These are phyloP conservation scores for Drosophila pseudoananassae DNA, from an alignment of 1,140 invertebrate species.

Conservation along the genomic window DNA sequence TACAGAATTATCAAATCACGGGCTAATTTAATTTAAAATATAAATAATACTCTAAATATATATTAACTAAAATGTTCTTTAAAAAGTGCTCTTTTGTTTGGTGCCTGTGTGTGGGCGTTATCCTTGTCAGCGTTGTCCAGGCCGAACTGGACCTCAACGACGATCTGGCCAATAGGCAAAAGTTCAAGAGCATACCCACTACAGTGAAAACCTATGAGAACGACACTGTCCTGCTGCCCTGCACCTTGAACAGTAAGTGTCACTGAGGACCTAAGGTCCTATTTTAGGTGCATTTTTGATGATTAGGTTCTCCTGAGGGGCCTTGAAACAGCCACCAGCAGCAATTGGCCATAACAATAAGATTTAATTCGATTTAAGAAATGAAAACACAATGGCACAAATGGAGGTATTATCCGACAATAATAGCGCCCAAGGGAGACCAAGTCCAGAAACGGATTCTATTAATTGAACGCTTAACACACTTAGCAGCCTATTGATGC, in stretches of 20 bases:
- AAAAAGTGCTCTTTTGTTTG: constrained; percentile 22
- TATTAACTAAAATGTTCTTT: constrained; percentile 22
- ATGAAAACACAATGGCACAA: constrained; percentile 58
- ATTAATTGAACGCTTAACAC: constrained; percentile 59
- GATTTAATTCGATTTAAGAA: constrained; percentile 69
- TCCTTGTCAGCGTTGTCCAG: constrained; percentile 1
- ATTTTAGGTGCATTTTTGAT: constrained; percentile 3
- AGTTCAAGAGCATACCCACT: constrained; percentile 87
- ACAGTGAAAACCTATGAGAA: constrained; percentile 90
- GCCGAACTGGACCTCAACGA: constrained; percentile 68
- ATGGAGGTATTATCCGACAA: constrained; percentile 54
- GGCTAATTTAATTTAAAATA: constrained; percentile 63
- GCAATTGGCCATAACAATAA: constrained; percentile 68
- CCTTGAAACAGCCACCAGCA: constrained; percentile 54
- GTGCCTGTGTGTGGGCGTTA: constrained; percentile 25
- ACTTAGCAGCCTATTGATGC: constrained; percentile 11
- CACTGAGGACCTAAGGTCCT: neutral
- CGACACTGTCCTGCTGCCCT: constrained; percentile 90
- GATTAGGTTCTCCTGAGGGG: constrained; percentile 17
- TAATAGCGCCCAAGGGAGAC: constrained; percentile 37
- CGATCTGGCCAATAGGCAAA: constrained; percentile 67
- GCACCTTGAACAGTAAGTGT: constrained; percentile 85
- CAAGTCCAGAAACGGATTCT: constrained; percentile 54
- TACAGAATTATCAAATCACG: constrained; percentile 40
- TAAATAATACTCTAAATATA: neutral